Percentiles rank a stretch among this genome's conserved stretches.
Evolutionary conservation across 1,140 invertebrate species (phyloP).

Genomic region (Drosophila bocki): DNA sequence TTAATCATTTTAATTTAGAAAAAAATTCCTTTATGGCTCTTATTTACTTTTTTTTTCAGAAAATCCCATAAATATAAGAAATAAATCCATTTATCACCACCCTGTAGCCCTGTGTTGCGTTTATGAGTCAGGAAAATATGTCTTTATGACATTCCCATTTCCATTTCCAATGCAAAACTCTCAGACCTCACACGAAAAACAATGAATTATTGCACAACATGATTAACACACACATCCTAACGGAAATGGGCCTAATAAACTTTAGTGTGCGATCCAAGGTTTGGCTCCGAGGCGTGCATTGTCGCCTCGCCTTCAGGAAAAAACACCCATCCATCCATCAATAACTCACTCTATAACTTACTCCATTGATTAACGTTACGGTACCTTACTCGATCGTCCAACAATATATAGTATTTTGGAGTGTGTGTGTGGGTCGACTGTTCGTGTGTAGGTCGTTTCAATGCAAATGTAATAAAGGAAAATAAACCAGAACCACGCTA

Average conservation of each 20-base stretch:
- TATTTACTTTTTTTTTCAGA: background rate
- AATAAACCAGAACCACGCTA: constrained; percentile 52
- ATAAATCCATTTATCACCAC: background rate
- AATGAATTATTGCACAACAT: constrained; percentile 58
- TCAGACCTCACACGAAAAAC: constrained; percentile 45
- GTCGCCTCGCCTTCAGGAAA: constrained; percentile 37
- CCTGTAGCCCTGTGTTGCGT: background rate
- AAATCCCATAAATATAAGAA: background rate
- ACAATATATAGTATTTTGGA: constrained; percentile 14
- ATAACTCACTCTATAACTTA: constrained; percentile 52
- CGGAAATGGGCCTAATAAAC: constrained; percentile 64
- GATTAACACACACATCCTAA: constrained; percentile 35
- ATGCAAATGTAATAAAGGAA: constrained; percentile 34
- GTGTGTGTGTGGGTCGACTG: constrained; percentile 7
- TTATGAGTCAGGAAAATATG: constrained; percentile 39
- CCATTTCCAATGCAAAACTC: constrained; percentile 47
- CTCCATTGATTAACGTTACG: constrained; percentile 39
- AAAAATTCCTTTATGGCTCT: background rate
- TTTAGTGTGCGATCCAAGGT: constrained; percentile 25
- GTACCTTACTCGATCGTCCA: constrained; percentile 24
- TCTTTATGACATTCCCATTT: constrained; percentile 20
- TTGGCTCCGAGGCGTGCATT: constrained; percentile 41
- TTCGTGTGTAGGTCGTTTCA: constrained; percentile 51
- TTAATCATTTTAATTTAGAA: background rate
- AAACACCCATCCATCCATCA: constrained; percentile 37